Base-by-base conservation (phyloP, 1,140 invertebrate species). In the Maniola jurtina region DNA sequence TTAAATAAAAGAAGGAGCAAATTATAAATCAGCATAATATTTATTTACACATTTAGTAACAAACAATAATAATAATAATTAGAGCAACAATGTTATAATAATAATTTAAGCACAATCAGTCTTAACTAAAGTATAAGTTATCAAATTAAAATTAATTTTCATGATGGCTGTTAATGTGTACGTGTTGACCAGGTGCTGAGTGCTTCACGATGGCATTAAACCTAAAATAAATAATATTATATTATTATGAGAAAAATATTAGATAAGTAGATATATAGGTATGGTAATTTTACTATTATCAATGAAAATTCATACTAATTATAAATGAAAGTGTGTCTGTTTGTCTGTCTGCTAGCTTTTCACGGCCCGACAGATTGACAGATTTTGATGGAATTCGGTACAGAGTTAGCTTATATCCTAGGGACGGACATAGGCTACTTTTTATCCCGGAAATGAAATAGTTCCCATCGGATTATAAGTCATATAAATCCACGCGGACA, bases 181-280 rank as follows among this genome's bases (percentile, higher is more conserved):
- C 86, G 14, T 83, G 83, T 55, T 88, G 84, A 13, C 80, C 78
- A 13, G 88, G 88, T 0, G 83, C 77, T 11, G 88, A 80, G 62
- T 86, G 83, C 48, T 90, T 90, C 8, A 90, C 88, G 0, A 90
- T 76, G 5, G 88, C 88, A 52, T 84, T 89, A 63, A 90, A 90
- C 71, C 88, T 90, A 82, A 7, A 81, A 84, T 55, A 34, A 11
- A 50, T 15, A 50, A 15, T 15, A 42, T 42, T 2, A 8, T 2
- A 10, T 2, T 42, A 42, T 42, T 10, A 25, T 1, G 4, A 4
- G 25, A 25, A 25, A 25, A 25, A 25, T 25, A 25, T 25, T 25
- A 25, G n/a, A n/a, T n/a, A n/a, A n/a, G n/a, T n/a, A n/a, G n/a
- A n/a, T n/a, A n/a, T n/a, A n/a, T n/a, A n/a, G n/a, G n/a, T n/a